Evolutionary conservation across 2,797 vertebrate genomes (phyloP).

Genomic region (Anisognathus igniventris): DNA sequence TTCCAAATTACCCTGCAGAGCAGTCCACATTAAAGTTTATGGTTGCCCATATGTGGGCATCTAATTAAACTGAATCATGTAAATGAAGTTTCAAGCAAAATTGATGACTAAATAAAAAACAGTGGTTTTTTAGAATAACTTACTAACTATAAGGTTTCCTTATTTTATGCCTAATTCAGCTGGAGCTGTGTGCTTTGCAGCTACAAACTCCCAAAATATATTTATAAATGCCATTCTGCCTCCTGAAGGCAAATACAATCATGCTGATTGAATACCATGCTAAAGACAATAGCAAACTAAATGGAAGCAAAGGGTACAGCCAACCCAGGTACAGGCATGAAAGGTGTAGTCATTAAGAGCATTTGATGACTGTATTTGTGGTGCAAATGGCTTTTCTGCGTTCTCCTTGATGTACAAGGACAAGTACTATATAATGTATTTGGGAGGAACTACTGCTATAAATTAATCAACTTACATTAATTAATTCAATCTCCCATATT

Average conservation of each 20-base stretch:
- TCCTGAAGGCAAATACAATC: neutral
- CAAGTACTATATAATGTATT: neutral
- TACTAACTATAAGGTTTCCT: neutral
- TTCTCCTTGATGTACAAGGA: neutral
- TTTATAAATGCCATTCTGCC: constrained; percentile 33
- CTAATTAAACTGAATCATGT: neutral
- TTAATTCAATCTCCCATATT: constrained; percentile 98
- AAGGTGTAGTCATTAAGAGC: neutral
- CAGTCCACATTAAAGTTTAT: neutral
- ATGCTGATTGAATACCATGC: neutral
- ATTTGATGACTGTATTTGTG: neutral
- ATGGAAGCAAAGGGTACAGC: constrained; percentile 2
- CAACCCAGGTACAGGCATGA: neutral
- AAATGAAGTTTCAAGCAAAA: neutral
- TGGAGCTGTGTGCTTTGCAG: neutral
- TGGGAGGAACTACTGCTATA: constrained; percentile 13
- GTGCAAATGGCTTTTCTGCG: neutral
- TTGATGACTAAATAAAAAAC: neutral
- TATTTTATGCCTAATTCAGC: neutral
- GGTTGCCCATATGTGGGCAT: neutral
- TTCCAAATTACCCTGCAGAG: neutral
- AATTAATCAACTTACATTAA: constrained; percentile 87
- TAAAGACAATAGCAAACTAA: constrained; percentile 28
- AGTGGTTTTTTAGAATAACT: neutral
- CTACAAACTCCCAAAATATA: neutral